Evolutionary conservation across 1,140 invertebrate genomes (phyloP), one percentile per base, ranked within the genome.

Genomic region (Pogonomyrmex barbatus): DNA sequence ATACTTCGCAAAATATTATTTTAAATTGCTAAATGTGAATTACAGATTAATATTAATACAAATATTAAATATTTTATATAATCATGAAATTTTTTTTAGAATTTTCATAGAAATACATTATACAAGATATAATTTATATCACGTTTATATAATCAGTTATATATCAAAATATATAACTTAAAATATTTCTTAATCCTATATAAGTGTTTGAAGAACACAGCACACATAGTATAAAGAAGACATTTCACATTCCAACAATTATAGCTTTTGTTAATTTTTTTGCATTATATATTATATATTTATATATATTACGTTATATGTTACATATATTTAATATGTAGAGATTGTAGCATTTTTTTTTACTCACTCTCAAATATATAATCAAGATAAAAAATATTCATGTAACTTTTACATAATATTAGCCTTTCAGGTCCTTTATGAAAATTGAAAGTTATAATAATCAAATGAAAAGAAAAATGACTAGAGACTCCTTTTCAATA

Each of bases 401-500:
- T 14, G 71, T 30, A 71, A 47, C 33, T 82, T 60, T 60, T 42
- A 36, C 5, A 24, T 70, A 81, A 58, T n/a, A 45, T 82, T 73
- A 70, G 45, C 8, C 33, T 54, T 75, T 83, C n/a, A 71, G 73
- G 14, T 2, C 12, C 33, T 75, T 9, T 73, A 9, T 47, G 12
- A n/a, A 73, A 83, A 83, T 50, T 58, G 12, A 8, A 62, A 75
- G 33, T 6, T 75, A 12, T 30, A 62, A 8, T 47, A 82, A 73
- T 82, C 42, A 60, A 45, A 60, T 60, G 42, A 65, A 81, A 81
- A 81, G 65, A 83, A 82, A 82, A 83, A n/a, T 83, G 79, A 83
- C 79, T 83, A 83, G 71, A 71, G 50, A 83, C 42, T 60, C 4
- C 56, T 60, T 83, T 82, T 12, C 68, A 54, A 62, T 62, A 42